Base-by-base conservation (phyloP, 2,797 vertebrate genomes). In the Pangasius krempfi region DNA sequence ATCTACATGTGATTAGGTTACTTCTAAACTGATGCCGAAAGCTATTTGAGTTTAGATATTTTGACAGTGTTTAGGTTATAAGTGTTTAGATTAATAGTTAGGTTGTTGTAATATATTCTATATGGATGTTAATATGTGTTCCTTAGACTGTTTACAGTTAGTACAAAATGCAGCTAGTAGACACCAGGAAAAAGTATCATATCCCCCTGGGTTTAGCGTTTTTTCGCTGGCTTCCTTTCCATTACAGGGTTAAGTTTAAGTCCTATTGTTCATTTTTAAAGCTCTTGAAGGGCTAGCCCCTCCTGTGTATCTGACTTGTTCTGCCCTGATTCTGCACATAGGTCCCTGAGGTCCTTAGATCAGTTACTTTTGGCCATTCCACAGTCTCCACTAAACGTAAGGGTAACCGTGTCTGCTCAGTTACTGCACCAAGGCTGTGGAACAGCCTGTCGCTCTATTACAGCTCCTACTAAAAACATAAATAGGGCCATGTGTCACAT, bases 361-460 rank as follows among this genome's bases (percentile, higher is more conserved):
- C 72, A 64, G 72, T 86, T 78, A 76, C 72, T 75, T 86, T 60
- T 84, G n/a, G 40, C 27, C 27, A 33, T 84, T 75, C 25, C 47
- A 76, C 72, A 44, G 56, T 30, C 25, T 76, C 68, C 33, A 40
- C 25, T 85, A 40, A 44, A 18, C 16, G 3, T 27, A 86, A 62
- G 25, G 9, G 30, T 64, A 73, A 50, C n/a, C 10, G 7, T 62
- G 40, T 60, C 54, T 86, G 18, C 20, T 62, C 85, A 79, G 58
- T 52, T 66, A 66, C 20, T 64, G 40, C 58, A 62, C 58, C 27
- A 50, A 66, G 18, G 27, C 27, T 64, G 33, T 52, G n/a, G 20
- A 79, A 64, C 27, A 47, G 73, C 22, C 3, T 52, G 62, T 84
- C 18, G 22, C n/a, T 84, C n/a, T 84, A 68, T 84, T 68, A 84